A percentile compares a stretch with the other conserved stretches of the same genome.
These are phyloP conservation scores for Synanthedon tipuliformis DNA, from an alignment of 2,888 invertebrate species.

Conservation along the genomic window DNA sequence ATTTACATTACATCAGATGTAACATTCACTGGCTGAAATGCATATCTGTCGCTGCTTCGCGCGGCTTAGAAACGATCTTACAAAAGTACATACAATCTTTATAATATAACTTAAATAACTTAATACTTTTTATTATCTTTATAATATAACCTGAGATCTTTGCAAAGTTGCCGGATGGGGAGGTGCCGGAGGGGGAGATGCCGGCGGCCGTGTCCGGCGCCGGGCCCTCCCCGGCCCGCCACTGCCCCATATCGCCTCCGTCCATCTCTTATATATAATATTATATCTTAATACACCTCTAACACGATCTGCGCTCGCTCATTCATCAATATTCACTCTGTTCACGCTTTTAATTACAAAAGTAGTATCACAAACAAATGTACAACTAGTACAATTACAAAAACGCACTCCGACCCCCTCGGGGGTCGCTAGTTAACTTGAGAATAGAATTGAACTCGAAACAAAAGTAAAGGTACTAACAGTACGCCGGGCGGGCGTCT, in stretches of 20 bases:
- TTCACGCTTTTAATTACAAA: constrained; percentile 67
- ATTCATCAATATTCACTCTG: constrained; percentile 60
- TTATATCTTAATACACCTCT: neutral
- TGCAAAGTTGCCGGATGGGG: constrained; percentile 29
- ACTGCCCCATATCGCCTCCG: constrained; percentile 35
- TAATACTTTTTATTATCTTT: constrained; percentile 69
- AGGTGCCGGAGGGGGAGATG: constrained; percentile 8
- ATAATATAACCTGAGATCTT: constrained; percentile 70
- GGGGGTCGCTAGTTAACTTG: constrained; percentile 59
- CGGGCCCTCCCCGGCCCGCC: constrained; percentile 17
- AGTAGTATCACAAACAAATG: constrained; percentile 73
- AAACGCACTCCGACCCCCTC: constrained; percentile 48
- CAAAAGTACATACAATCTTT: constrained; percentile 52
- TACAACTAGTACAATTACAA: constrained; percentile 69
- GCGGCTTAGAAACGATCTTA: constrained; percentile 59
- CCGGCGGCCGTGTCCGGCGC: constrained; percentile 16
- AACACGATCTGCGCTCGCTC: constrained; percentile 48
- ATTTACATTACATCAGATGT: constrained; percentile 62
- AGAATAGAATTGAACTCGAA: constrained; percentile 66
- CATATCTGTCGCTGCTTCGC: constrained; percentile 36
- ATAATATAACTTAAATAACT: constrained; percentile 69
- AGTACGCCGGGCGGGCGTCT: constrained; percentile 58
- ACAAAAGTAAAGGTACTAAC: constrained; percentile 61
- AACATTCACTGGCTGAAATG: constrained; percentile 61
- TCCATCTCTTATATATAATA: constrained; percentile 21